These are phyloP conservation scores for Lindbergichthys nudifrons DNA, from an alignment of 2,797 vertebrate species.

Conservation along the genomic window DNA sequence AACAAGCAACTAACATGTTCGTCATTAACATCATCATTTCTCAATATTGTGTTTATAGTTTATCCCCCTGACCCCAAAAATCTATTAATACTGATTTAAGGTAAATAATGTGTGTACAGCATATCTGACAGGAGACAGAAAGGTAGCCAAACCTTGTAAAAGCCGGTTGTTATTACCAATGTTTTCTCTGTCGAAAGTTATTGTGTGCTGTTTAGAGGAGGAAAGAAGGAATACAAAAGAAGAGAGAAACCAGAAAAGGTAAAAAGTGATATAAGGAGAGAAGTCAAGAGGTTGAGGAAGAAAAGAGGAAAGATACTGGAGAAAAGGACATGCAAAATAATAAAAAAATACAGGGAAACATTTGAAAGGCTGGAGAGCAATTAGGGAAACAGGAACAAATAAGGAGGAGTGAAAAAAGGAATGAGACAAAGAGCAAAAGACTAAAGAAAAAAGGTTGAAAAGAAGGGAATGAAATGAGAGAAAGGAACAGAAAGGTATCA, in stretches of 20 bases:
- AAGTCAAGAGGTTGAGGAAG: neutral
- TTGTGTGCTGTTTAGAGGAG: slow-evolving; percentile 3
- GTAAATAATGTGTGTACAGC: neutral
- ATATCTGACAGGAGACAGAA: neutral
- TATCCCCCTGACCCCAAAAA: neutral
- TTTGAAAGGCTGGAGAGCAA: neutral
- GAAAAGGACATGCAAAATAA: neutral
- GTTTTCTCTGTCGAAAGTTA: neutral
- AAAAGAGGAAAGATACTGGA: neutral
- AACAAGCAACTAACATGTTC: neutral
- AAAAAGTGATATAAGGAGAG: neutral
- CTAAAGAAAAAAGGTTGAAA: neutral
- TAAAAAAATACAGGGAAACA: neutral
- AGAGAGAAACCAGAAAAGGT: no score
- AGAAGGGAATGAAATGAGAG: neutral
- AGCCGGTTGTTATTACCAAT: neutral
- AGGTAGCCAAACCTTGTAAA: neutral
- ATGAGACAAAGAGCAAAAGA: neutral
- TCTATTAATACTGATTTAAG: neutral
- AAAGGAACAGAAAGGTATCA: neutral
- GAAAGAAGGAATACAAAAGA: neutral
- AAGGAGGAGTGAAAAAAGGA: neutral
- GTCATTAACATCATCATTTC: neutral
- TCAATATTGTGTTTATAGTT: slow-evolving; percentile 5
- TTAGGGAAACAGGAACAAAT: neutral